Conservation (phyloP, 2,113 vertebrate genomes). For the Aegypius monachus region DNA sequence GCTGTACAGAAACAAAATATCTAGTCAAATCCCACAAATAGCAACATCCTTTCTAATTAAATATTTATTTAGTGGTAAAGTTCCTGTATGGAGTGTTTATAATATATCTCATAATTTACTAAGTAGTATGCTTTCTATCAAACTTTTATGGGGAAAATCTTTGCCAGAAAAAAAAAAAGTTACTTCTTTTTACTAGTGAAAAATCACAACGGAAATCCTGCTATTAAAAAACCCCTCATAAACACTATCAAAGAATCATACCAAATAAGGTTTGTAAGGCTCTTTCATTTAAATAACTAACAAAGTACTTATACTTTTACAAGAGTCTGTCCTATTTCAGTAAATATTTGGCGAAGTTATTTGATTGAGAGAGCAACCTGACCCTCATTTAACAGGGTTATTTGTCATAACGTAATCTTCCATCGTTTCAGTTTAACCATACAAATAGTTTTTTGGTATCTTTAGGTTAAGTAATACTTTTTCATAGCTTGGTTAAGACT, state of each 20-base stretch:
- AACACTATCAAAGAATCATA: conserved; percentile 74
- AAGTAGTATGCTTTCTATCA: conserved; percentile 36
- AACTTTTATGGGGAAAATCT: conserved; percentile 52
- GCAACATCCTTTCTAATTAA: not conserved
- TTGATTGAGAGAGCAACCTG: conserved; percentile 79
- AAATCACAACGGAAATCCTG: conserved; percentile 73
- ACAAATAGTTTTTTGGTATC: conserved; percentile 19
- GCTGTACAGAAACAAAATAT: not conserved
- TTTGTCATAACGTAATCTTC: conserved; percentile 66
- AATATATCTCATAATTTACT: not conserved
- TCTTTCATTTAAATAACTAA: conserved; percentile 81
- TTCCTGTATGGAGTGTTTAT: not conserved
- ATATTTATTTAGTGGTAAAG: not conserved
- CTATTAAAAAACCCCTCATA: conserved; percentile 54
- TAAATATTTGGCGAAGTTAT: conserved; percentile 78
- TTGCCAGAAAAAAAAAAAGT: not conserved
- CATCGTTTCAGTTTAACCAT: conserved; percentile 66
- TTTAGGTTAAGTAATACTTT: conserved; percentile 3
- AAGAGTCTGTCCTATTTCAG: conserved; percentile 80
- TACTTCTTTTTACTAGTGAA: conserved; percentile 42
- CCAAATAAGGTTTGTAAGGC: conserved; percentile 77
- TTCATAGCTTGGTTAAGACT: conserved; percentile 13
- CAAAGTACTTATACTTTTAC: conserved; percentile 82
- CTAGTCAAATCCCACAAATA: not conserved
- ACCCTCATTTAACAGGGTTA: conserved; percentile 66